Evolutionary conservation across 2,797 vertebrate genomes (phyloP).

Genomic region (Macropus fuliginosus): DNA sequence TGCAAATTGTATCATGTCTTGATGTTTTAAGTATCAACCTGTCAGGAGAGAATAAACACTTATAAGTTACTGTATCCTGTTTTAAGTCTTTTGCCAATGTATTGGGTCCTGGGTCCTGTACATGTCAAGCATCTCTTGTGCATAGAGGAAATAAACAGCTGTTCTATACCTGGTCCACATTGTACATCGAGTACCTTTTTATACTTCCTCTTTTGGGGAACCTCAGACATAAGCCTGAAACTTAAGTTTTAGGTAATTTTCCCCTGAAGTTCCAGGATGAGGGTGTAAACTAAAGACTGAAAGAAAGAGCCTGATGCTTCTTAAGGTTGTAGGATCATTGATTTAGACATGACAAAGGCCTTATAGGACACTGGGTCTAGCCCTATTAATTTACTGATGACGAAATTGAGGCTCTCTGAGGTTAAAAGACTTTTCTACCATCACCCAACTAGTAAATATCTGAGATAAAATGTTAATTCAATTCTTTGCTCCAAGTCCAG

Average conservation of each 20-base stretch:
- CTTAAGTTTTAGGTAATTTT: not conserved
- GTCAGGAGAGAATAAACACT: not conserved
- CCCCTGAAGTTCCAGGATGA: not conserved
- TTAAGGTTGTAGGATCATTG: not conserved
- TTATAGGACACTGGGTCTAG: not conserved
- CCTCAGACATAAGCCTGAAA: not conserved
- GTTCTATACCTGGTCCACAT: not conserved
- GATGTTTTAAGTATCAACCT: not conserved
- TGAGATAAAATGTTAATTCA: not conserved
- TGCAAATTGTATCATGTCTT: not conserved
- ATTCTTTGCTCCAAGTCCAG: not conserved
- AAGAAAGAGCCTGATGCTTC: not conserved
- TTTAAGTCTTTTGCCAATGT: not conserved
- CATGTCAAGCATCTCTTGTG: not conserved
- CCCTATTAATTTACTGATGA: not conserved
- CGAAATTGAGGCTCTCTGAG: not conserved
- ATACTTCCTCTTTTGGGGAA: not conserved
- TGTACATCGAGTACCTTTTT: not conserved
- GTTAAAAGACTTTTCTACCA: not conserved
- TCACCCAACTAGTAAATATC: not conserved
- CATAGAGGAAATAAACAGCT: not conserved
- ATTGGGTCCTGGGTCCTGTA: not conserved
- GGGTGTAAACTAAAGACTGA: not conserved
- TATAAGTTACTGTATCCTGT: not conserved
- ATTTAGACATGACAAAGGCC: too few species aligned